These are phyloP conservation scores for Tachystola acroxantha DNA, from an alignment of 2,888 invertebrate genomes.

Conservation along the genomic window DNA sequence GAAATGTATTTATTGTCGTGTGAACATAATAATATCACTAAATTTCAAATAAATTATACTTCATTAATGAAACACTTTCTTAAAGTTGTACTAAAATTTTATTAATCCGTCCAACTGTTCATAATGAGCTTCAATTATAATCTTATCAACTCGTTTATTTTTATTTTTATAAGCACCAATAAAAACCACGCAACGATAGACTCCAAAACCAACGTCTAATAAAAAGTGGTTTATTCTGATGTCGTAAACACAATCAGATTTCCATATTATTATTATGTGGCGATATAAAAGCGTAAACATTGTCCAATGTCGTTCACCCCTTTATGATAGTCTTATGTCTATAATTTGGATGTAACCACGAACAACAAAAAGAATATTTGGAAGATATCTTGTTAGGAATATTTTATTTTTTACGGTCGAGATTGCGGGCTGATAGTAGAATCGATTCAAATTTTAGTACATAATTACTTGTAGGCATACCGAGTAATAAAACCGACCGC, in stretches of 20 bases:
- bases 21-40: no score
- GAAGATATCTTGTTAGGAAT: slow-evolving; percentile 22
- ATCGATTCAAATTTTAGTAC: slow-evolving; percentile 24
- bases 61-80: no score
- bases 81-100: no score
- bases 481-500: background rate
- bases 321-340: slow-evolving; percentile 22
- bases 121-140: slow-evolving; percentile 24
- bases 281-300: slow-evolving; percentile 34
- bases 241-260: slow-evolving; percentile 45
- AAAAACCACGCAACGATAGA: slow-evolving; percentile 29
- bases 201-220: slow-evolving; percentile 33
- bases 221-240: slow-evolving; percentile 38
- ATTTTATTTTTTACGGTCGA: slow-evolving; percentile 22
- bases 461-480: slow-evolving; percentile 11
- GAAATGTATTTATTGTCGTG: no score
- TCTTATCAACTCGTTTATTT: slow-evolving; percentile 39
- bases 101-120: slow-evolving; percentile 26
- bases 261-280: slow-evolving; percentile 42
- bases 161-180: slow-evolving; percentile 37
- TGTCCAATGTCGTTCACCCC: slow-evolving; percentile 44
- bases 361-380: slow-evolving; percentile 26
- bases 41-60: no score
- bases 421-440: slow-evolving; percentile 19
- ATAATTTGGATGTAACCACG: slow-evolving; percentile 29